Percentiles rank a stretch among this genome's conserved stretches.
phyloP scores from a whole-genome alignment of 2,113 vertebrate species.

The Balaenoptera acutorostrata region DNA sequence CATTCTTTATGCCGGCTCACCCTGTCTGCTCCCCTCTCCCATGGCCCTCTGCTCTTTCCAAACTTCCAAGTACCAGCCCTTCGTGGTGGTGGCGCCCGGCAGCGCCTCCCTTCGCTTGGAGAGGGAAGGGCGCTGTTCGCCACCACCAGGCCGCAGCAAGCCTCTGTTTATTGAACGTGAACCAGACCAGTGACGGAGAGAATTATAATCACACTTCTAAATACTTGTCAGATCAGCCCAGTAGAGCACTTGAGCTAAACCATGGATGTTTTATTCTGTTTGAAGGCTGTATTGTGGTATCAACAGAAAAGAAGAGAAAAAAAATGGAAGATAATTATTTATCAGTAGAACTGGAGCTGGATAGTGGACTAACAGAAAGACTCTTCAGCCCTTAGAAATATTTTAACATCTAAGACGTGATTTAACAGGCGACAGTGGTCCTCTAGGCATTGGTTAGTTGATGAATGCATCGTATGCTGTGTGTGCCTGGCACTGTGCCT shows the following conservation, averaged over 20 bases:
- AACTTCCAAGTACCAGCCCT: not conserved
- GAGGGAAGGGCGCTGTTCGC: conserved; percentile 16
- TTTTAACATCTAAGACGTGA: not conserved
- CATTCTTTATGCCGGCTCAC: conserved; percentile 3
- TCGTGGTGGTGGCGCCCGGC: not conserved
- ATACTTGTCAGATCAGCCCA: conserved; percentile 67
- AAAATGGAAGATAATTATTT: conserved; percentile 71
- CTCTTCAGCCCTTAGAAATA: conserved; percentile 52
- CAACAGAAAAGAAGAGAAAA: conserved; percentile 43
- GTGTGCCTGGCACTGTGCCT: conserved; percentile 50
- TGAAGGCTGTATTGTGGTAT: conserved; percentile 64
- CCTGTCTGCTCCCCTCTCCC: not conserved
- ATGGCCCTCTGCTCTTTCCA: not conserved
- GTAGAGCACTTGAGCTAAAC: conserved; percentile 70
- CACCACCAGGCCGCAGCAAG: conserved; percentile 50
- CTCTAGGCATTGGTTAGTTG: not conserved
- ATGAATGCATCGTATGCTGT: not conserved
- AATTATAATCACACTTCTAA: conserved; percentile 62
- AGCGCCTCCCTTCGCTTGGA: conserved; percentile 32
- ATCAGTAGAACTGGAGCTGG: conserved; percentile 31
- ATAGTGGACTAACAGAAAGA: conserved; percentile 53
- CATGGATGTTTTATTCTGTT: conserved; percentile 34
- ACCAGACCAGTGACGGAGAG: conserved; percentile 59
- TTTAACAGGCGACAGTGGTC: not conserved
- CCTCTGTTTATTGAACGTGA: conserved; percentile 47